Evolutionary conservation across 1,140 invertebrate genomes (phyloP).

Genomic region (Planococcus citri): DNA sequence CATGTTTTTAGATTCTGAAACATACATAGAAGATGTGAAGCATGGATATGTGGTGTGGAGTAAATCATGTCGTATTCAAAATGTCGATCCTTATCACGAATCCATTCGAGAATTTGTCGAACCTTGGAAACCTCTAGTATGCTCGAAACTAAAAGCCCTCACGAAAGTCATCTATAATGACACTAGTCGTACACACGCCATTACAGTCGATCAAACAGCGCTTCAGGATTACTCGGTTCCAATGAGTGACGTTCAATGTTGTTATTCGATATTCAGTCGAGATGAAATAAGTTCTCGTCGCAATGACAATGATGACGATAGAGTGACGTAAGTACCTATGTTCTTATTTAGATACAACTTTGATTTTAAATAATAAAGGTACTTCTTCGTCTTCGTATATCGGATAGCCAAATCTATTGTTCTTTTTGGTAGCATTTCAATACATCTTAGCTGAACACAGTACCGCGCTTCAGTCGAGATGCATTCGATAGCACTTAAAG

Average conservation of each 20-base stretch:
- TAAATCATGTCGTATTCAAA: too few relatives aligned
- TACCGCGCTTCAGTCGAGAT: too few relatives aligned
- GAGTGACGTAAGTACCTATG: conserved; percentile 10
- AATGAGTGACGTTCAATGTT: conserved; percentile 15
- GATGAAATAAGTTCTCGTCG: background rate
- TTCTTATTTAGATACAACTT: too few relatives aligned
- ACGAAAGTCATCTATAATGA: conserved; percentile 29
- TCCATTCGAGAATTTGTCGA: conserved; percentile 47
- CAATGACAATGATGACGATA: conserved; percentile 22
- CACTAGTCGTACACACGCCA: background rate
- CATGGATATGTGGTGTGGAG: conserved; percentile 45
- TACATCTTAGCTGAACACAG: too few relatives aligned
- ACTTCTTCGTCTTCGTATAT: too few relatives aligned
- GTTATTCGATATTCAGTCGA: too few relatives aligned
- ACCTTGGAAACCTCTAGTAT: conserved; percentile 42
- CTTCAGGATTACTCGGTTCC: background rate
- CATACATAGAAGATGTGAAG: conserved; percentile 23
- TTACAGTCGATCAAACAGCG: conserved; percentile 6
- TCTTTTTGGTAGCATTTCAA: too few relatives aligned
- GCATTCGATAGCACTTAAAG: too few relatives aligned
- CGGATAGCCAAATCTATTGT: too few relatives aligned
- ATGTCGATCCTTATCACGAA: too few relatives aligned
- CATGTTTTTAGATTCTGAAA: background rate
- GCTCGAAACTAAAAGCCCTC: conserved; percentile 38
- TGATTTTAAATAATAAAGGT: too few relatives aligned